Percentiles rank a stretch among this genome's conserved stretches.
These are phyloP conservation scores for Petrocephalus schoutedeni DNA, from an alignment of 2,797 vertebrate genomes.

Conservation along the genomic window DNA sequence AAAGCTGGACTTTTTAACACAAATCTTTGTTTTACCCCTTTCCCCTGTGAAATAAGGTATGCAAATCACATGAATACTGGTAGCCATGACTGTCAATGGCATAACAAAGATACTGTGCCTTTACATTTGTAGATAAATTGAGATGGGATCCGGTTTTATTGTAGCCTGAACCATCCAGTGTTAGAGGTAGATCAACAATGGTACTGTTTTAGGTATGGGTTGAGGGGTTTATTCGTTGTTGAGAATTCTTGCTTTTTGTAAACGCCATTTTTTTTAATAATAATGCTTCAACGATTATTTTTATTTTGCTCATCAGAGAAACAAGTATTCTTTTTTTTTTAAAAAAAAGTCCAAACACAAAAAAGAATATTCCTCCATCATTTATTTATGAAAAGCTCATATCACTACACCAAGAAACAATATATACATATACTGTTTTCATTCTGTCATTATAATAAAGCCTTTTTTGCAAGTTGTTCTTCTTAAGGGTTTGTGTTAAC, in stretches of 20 bases:
- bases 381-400: conserved; percentile 40
- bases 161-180: conserved; percentile 39
- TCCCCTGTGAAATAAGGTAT: conserved; percentile 51
- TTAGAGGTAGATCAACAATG: conserved; percentile 36
- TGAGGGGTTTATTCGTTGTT: conserved; percentile 36
- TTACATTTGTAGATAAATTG: conserved; percentile 47
- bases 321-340: conserved; percentile 44
- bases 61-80: conserved; percentile 60
- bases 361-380: conserved; percentile 27
- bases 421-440: conserved; percentile 40
- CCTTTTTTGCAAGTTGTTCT: conserved; percentile 29
- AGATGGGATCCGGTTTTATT: conserved; percentile 41
- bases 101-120: conserved; percentile 57
- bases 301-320: conserved; percentile 47
- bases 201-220: conserved; percentile 28
- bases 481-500: background rate
- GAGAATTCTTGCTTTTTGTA: conserved; percentile 34
- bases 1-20: conserved; percentile 46
- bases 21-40: conserved; percentile 39
- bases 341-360: conserved; percentile 53
- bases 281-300: conserved; percentile 43
- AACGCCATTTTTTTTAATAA: conserved; percentile 26
- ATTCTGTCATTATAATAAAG: conserved; percentile 63
- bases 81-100: conserved; percentile 10
- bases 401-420: conserved; percentile 29